Evolutionary conservation across 2,797 vertebrate species (phyloP).

Genomic region (Anableps anableps): DNA sequence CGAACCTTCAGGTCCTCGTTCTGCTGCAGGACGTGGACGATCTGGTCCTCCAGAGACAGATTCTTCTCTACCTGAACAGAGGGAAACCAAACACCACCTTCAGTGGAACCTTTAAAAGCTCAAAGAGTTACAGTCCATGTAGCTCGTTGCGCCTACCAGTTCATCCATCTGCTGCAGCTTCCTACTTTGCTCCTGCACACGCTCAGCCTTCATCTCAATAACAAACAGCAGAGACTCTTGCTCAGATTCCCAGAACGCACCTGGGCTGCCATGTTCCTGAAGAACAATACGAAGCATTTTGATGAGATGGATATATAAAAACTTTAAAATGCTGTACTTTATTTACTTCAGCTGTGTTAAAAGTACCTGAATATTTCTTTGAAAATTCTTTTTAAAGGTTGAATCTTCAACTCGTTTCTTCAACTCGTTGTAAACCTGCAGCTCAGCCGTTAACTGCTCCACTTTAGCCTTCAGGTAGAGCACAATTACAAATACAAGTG

Average conservation of each 20-base stretch:
- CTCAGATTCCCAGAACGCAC: conserved; percentile 94
- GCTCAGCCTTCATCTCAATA: conserved; percentile 92
- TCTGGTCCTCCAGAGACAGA: conserved; percentile 86
- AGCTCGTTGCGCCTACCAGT: conserved; percentile 63
- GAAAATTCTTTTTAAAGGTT: conserved; percentile 85
- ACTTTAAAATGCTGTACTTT: not conserved
- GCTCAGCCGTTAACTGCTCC: conserved; percentile 76
- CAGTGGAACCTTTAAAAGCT: not conserved
- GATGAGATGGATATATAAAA: not conserved
- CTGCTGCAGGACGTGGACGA: conserved; percentile 86
- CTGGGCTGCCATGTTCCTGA: conserved; percentile 90
- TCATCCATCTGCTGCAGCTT: conserved; percentile 86
- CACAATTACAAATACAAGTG: not conserved
- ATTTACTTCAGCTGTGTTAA: not conserved
- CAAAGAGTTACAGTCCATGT: not conserved
- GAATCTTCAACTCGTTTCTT: conserved; percentile 86
- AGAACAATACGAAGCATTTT: not conserved
- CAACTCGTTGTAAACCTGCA: conserved; percentile 85
- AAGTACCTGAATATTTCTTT: conserved; percentile 87
- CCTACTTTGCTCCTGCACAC: conserved; percentile 84
- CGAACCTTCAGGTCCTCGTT: conserved; percentile 89
- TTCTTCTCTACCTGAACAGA: conserved; percentile 86
- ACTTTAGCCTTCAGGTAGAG: conserved; percentile 75
- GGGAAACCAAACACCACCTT: not conserved
- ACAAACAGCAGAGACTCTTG: conserved; percentile 94